Evolutionary conservation across 1,140 invertebrate genomes (phyloP).

Genomic region (Babylonia areolata): DNA sequence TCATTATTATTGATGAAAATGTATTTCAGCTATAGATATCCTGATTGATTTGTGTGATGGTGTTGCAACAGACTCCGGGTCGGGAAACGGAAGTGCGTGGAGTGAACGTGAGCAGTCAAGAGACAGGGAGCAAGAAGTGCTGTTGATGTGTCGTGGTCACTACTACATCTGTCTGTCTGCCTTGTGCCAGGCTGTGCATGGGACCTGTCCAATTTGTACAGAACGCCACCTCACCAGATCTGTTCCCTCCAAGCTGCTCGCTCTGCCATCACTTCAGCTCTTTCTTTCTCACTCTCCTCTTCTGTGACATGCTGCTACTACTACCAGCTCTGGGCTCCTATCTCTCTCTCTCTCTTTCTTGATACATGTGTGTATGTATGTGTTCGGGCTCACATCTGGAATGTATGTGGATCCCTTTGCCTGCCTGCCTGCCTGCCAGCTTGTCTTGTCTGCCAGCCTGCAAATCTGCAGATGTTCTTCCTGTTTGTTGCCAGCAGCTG

Average conservation of each 20-base stretch:
- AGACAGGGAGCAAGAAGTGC: conserved; percentile 54
- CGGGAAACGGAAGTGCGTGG: conserved; percentile 59
- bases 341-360: neutral
- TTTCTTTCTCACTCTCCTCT: neutral
- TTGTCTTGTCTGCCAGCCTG: neutral
- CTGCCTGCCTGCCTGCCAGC: neutral
- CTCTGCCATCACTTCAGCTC: neutral
- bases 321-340: no score
- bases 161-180: no score
- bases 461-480: neutral
- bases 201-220: neutral
- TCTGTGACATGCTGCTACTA: neutral
- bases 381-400: neutral
- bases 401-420: neutral
- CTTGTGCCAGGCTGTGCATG: neutral
- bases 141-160: conserved; percentile 49
- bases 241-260: neutral
- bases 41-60: no score
- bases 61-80: conserved; percentile 59
- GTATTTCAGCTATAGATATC: no score
- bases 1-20: no score
- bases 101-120: conserved; percentile 60
- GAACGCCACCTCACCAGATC: neutral
- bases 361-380: neutral
- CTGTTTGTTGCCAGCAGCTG: neutral